phyloP scores from a whole-genome alignment of 2,797 vertebrate genomes.

The Sebastes cheni region DNA sequence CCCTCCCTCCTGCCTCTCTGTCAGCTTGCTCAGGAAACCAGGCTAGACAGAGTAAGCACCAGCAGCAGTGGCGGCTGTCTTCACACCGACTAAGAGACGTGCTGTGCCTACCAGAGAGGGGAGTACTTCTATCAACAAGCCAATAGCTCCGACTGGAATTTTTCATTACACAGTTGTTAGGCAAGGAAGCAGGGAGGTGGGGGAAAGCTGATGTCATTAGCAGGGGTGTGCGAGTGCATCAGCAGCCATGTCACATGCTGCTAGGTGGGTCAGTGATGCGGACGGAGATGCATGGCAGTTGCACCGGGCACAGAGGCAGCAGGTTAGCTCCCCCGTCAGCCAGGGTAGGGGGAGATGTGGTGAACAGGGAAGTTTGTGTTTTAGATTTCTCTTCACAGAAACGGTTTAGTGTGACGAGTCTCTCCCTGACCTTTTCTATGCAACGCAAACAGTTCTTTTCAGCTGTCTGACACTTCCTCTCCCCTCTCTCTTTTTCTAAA shows the following conservation, averaged over 20 bases:
- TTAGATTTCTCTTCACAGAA: neutral
- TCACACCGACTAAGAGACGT: conserved; percentile 41
- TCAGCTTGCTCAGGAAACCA: conserved; percentile 77
- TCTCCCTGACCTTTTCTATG: conserved; percentile 1
- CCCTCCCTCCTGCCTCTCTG: conserved; percentile 52
- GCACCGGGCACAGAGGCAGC: conserved; percentile 82
- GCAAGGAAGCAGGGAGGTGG: conserved; percentile 68
- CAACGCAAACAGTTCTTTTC: conserved; percentile 5
- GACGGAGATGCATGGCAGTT: conserved; percentile 90
- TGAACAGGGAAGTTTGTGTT: conserved; percentile 25
- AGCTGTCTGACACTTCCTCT: conserved; percentile 51
- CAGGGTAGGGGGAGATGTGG: conserved; percentile 48
- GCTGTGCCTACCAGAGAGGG: conserved; percentile 58
- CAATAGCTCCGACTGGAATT: conserved; percentile 78
- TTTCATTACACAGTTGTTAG: conserved; percentile 83
- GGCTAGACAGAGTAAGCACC: conserved; percentile 74
- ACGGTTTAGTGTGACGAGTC: neutral
- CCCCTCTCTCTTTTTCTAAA: conserved; percentile 7
- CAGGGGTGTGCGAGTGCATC: conserved; percentile 93
- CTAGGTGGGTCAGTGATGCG: conserved; percentile 94
- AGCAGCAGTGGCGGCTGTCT: conserved; percentile 35
- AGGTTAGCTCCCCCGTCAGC: conserved; percentile 77
- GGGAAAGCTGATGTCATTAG: conserved; percentile 94
- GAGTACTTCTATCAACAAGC: conserved; percentile 70
- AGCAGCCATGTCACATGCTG: conserved; percentile 98